Percentiles rank a stretch among this genome's conserved stretches.
These are phyloP conservation scores for Gasteruption jaculator DNA, from an alignment of 2,888 invertebrate genomes.

Conservation along the genomic window DNA sequence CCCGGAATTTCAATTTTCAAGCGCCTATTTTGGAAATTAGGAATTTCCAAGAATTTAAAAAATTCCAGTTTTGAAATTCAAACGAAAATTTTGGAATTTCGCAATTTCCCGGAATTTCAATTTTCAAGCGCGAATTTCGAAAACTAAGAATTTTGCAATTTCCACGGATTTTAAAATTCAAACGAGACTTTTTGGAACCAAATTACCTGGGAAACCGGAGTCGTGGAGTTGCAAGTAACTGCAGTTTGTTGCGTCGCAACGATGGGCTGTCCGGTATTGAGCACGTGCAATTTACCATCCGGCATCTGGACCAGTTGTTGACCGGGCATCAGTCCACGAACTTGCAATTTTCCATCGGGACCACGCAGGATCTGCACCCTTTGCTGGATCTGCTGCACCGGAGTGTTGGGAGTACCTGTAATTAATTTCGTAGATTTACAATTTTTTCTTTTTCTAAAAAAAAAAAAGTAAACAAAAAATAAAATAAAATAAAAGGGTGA, in stretches of 20 bases:
- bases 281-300: constrained; percentile 86
- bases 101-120: too few relatives aligned
- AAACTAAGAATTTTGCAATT: too few relatives aligned
- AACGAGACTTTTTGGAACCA: too few relatives aligned
- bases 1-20: too few relatives aligned
- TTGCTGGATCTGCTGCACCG: constrained; percentile 56
- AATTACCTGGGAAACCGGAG: constrained; percentile 22
- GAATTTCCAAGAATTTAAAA: neutral
- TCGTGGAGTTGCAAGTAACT: constrained; percentile 22
- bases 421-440: constrained; percentile 14
- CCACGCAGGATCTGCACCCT: constrained; percentile 88
- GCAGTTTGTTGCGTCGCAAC: constrained; percentile 47
- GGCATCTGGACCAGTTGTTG: constrained; percentile 91
- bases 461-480: constrained; percentile 27
- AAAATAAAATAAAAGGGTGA: constrained; percentile 3
- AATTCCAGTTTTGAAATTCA: neutral
- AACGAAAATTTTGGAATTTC: constrained; percentile 2
- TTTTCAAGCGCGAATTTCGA: too few relatives aligned
- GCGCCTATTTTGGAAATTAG: too few relatives aligned
- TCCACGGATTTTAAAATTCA: too few relatives aligned
- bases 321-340: constrained; percentile 85
- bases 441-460: constrained; percentile 16
- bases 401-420: constrained; percentile 34
- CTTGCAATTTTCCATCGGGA: constrained; percentile 87
- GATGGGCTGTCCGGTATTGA: constrained; percentile 62